These are phyloP conservation scores for Prinia subflava DNA, from an alignment of 2,113 vertebrate species.

Conservation along the genomic window DNA sequence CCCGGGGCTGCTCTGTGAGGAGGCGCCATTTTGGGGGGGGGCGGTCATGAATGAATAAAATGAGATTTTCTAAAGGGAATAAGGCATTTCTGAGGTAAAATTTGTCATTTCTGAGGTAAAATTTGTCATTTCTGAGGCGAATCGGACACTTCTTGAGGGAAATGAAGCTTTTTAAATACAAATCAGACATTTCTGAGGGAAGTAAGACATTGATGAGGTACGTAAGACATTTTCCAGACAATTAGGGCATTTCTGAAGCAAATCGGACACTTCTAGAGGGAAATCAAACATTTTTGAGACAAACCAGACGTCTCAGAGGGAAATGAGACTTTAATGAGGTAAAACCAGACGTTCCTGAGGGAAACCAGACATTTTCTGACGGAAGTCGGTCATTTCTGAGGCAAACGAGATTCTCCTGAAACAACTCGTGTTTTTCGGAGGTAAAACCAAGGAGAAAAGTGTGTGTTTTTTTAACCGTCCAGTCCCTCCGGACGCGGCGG, in stretches of 20 bases:
- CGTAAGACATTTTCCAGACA: not conserved
- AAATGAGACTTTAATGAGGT: not conserved
- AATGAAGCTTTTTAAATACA: not conserved
- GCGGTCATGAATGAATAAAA: not conserved
- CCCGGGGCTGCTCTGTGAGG: not conserved
- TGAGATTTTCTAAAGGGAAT: not conserved
- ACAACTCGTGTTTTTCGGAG: not conserved
- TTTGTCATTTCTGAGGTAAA: not conserved
- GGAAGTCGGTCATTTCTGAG: not conserved
- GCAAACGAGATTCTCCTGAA: not conserved
- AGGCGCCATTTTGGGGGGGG: not conserved
- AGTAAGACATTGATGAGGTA: not conserved
- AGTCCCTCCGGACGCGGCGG: rapidly evolving
- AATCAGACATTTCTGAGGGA: not conserved
- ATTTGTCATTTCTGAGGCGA: not conserved
- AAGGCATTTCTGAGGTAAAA: not conserved
- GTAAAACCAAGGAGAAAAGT: not conserved
- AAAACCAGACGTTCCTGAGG: not conserved
- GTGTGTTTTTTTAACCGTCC: rapidly evolving
- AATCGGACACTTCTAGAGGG: not conserved
- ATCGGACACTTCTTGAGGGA: not conserved
- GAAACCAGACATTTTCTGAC: not conserved
- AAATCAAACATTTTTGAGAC: not conserved
- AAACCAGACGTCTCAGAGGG: not conserved
- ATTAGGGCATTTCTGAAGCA: not conserved